Conservation (phyloP, 2,888 invertebrate genomes). For the Erebia palarica region DNA sequence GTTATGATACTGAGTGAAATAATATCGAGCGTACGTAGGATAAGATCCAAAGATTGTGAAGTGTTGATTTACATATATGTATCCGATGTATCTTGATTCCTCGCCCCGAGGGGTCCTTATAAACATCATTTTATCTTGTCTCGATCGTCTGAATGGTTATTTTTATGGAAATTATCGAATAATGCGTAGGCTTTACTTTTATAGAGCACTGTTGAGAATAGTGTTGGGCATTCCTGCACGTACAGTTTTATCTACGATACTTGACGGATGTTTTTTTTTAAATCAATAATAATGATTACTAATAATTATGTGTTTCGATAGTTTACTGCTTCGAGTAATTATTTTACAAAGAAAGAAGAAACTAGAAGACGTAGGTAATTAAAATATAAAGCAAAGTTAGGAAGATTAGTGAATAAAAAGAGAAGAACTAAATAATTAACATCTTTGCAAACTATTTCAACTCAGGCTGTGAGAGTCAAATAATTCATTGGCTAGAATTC, state of each 20-base stretch:
- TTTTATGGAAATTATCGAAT: constrained; percentile 26
- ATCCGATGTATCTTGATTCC: constrained; percentile 49
- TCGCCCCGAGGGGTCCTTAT: constrained; percentile 51
- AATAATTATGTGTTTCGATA: too few species aligned
- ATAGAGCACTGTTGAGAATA: neutral
- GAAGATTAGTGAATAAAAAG: too few species aligned
- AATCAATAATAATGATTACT: neutral
- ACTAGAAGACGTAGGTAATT: too few species aligned
- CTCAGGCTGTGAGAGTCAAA: too few species aligned
- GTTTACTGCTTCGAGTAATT: too few species aligned
- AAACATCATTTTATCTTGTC: constrained; percentile 26
- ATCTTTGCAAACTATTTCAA: too few species aligned
- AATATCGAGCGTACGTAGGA: constrained; percentile 41
- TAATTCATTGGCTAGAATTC: too few species aligned
- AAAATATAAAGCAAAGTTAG: too few species aligned
- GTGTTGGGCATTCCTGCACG: constrained; percentile 5
- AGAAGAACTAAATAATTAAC: too few species aligned
- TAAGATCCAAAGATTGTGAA: constrained; percentile 37
- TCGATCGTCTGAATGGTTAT: constrained; percentile 28
- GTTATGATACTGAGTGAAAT: constrained; percentile 16
- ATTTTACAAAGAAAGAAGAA: too few species aligned
- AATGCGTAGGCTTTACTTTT: constrained; percentile 16
- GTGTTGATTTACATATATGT: constrained; percentile 50
- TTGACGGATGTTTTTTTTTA: neutral
- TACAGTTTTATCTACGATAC: constrained; percentile 14